These are phyloP conservation scores for Malacosoma neustria DNA, from an alignment of 2,888 invertebrate genomes.

Conservation along the genomic window DNA sequence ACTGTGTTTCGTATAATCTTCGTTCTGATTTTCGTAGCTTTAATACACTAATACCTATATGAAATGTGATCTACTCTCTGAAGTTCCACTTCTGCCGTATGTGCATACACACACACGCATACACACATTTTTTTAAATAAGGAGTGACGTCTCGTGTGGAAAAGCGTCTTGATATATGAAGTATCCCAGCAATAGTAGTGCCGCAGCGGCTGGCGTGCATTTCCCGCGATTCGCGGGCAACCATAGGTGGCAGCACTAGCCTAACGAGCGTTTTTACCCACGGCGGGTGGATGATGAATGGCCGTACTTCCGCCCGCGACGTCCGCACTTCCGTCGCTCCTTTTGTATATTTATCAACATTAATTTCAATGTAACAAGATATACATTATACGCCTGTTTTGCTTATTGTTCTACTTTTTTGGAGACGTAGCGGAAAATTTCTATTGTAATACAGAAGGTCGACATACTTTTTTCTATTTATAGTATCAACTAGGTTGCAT, in stretches of 20 bases:
- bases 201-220: slow-evolving; percentile 41
- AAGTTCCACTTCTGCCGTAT: too few relatives aligned
- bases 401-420: slow-evolving; percentile 18
- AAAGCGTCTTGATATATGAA: neutral
- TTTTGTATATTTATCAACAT: slow-evolving; percentile 68
- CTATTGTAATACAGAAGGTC: too few relatives aligned
- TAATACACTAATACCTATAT: too few relatives aligned
- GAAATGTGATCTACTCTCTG: too few relatives aligned
- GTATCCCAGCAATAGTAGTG: neutral
- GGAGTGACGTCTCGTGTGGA: too few relatives aligned
- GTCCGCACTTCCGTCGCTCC: slow-evolving; percentile 54
- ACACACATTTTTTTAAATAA: too few relatives aligned
- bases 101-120: too few relatives aligned
- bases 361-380: slow-evolving; percentile 58
- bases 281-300: slow-evolving; percentile 72
- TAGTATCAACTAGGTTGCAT: too few relatives aligned
- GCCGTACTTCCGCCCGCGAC: slow-evolving; percentile 60
- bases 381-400: slow-evolving; percentile 34
- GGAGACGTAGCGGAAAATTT: slow-evolving; percentile 4
- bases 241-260: slow-evolving; percentile 12
- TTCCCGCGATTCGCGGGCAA: slow-evolving; percentile 20
- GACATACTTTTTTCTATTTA: too few relatives aligned
- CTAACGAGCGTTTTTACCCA: slow-evolving; percentile 74
- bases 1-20: too few relatives aligned
- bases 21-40: too few relatives aligned